Evolutionary conservation across 2,797 vertebrate genomes (phyloP).

Genomic region (Eurystomus glaucurus): DNA sequence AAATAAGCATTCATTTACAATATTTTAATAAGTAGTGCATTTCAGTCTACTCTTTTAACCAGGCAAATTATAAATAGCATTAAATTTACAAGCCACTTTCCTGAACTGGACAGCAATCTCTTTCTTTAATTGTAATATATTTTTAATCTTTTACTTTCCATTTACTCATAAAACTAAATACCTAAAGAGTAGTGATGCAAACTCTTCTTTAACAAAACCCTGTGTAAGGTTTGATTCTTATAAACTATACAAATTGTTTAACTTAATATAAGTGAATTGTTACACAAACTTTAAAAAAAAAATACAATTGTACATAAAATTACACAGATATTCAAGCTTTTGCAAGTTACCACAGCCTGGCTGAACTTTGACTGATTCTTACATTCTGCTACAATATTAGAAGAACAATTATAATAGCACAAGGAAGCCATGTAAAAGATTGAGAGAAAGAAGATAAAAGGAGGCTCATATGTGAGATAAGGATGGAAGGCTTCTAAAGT

Average conservation of each 20-base stretch:
- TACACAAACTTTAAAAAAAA: background rate
- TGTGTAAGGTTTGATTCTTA: background rate
- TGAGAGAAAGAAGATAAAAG: slow-evolving; percentile 80
- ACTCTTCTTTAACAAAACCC: background rate
- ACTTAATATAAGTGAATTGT: background rate
- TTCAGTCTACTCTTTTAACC: background rate
- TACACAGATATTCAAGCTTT: background rate
- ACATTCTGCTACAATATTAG: slow-evolving; percentile 65
- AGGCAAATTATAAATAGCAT: background rate
- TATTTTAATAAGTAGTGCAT: background rate
- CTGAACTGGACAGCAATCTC: background rate
- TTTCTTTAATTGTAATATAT: background rate
- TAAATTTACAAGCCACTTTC: background rate
- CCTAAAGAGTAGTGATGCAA: background rate
- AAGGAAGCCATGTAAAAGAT: slow-evolving; percentile 75
- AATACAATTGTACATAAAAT: background rate
- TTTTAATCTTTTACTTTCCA: background rate
- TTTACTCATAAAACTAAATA: background rate
- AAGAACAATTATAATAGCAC: slow-evolving; percentile 76
- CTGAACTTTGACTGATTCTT: slow-evolving; percentile 15
- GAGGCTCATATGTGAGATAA: slow-evolving; percentile 65
- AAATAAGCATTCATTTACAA: background rate
- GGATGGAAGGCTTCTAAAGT: slow-evolving; percentile 75
- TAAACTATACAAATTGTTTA: background rate
- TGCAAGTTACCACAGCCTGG: background rate